Evolutionary conservation across 2,797 vertebrate species (phyloP).

Genomic region (Pseudomugil tenellus): DNA sequence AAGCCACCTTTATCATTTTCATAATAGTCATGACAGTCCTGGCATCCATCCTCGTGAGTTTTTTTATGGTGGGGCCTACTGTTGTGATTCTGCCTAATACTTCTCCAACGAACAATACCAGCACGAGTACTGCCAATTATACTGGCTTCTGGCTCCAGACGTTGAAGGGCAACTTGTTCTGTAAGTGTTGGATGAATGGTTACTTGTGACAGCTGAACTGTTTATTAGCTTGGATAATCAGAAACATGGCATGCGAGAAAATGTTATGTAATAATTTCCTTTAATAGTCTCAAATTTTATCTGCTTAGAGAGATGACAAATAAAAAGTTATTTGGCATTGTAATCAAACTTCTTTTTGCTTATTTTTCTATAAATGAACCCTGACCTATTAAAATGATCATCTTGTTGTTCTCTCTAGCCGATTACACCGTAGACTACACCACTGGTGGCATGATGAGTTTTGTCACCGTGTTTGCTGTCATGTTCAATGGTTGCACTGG

Average conservation of each 20-base stretch:
- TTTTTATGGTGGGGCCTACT: conserved; percentile 77
- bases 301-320: not conserved
- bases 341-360: not conserved
- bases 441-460: conserved; percentile 84
- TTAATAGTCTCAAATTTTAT: too few relatives aligned
- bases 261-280: too few relatives aligned
- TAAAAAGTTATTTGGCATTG: not conserved
- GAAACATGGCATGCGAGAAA: not conserved
- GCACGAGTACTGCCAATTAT: conserved; percentile 73
- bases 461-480: conserved; percentile 85
- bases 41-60: conserved; percentile 79
- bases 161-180: conserved; percentile 75
- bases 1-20: conserved; percentile 84
- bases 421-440: conserved; percentile 86
- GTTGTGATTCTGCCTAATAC: conserved; percentile 63
- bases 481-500: conserved; percentile 90
- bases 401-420: conserved; percentile 59
- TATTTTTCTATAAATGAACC: conserved; percentile 1
- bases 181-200: conserved; percentile 62
- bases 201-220: not conserved
- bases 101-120: conserved; percentile 53
- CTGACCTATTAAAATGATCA: not conserved
- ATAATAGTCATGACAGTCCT: conserved; percentile 80
- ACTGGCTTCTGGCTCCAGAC: conserved; percentile 75
- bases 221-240: conserved; percentile 13